Evolutionary conservation across 2,888 invertebrate species (phyloP), one percentile per base, ranked within the genome.

Genomic region (Diaperis boleti): DNA sequence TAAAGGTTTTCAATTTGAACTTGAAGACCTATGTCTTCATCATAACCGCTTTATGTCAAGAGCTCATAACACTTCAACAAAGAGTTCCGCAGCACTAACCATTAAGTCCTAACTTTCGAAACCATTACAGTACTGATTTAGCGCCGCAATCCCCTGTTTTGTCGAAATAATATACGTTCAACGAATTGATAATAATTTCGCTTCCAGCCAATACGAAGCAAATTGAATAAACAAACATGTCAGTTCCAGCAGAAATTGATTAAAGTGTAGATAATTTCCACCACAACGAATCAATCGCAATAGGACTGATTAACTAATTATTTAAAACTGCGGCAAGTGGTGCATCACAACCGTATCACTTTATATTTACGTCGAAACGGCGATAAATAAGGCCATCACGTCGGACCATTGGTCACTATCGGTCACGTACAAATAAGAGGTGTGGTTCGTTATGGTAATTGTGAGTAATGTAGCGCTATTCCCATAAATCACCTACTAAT

Each of bases 361-460:
- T 49, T 45, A 33, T 45, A 11, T 39, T 31, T 15, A n/a, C 20
- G 20, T 13, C 26, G 8, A 33, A 45, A 18, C 29, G 52, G 59
- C 65, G 45, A 67, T 69, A 69, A 68, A 69, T 70, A 62, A 70
- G 67, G 45, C 59, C 66, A 60, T 67, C 64, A 65, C 44, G 60
- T 59, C 52, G 57, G 63, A 60, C 61, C 65, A 62, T 67, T 62
- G 68, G 66, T 67, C 66, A 69, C 44, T 69, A 71, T 68, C 70
- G 72, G 72, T 70, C 73, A 73, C 72, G 71, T 73, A 72, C 73
- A 70, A 74, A 75, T 75, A 72, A 76, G 77, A 78, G 79, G 78
- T 77, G 79, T 75, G 78, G 78, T 73, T 71, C 76, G 78, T 77
- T 78, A 79, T 78, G 79, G 78, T 81, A 80, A 81, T 80, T 79